Evolutionary conservation across 2,113 vertebrate species (phyloP).

Genomic region (Oncorhynchus gorbuscha): DNA sequence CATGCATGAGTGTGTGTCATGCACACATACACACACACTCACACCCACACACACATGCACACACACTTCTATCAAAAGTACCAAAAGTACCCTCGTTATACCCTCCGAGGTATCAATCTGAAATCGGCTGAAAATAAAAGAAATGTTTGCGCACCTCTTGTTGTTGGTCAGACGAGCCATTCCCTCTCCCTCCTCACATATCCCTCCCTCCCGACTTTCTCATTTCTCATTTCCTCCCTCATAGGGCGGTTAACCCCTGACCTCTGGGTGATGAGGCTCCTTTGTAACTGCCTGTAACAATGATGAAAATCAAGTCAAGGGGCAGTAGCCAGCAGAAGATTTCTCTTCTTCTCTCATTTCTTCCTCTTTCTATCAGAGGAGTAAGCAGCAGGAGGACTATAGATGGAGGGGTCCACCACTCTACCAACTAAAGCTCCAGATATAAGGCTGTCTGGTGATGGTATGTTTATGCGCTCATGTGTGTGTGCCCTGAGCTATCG

Average conservation of each 20-base stretch:
- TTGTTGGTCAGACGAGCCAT: slow-evolving; percentile 24
- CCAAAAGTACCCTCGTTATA: not conserved
- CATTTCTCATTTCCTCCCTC: slow-evolving; percentile 36
- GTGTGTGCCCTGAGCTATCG: not conserved
- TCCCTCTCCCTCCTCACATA: slow-evolving; percentile 32
- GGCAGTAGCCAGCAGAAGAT: not conserved
- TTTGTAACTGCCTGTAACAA: slow-evolving; percentile 34
- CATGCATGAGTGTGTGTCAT: not conserved
- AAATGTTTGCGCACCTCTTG: slow-evolving; percentile 11
- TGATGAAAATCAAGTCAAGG: slow-evolving; percentile 22
- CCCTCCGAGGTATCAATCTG: not conserved
- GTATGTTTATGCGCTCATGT: no score
- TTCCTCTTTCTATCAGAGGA: no score
- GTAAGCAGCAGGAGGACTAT: no score
- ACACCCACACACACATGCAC: not conserved
- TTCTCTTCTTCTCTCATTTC: no score
- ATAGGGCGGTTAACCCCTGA: slow-evolving; percentile 56
- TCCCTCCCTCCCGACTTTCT: not conserved
- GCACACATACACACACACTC: not conserved
- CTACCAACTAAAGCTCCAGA: no score
- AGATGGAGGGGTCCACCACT: no score
- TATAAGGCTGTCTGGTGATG: no score
- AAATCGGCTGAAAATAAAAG: not conserved
- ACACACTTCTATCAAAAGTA: not conserved
- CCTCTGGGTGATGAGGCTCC: slow-evolving; percentile 38